Conservation (phyloP, 1,140 invertebrate species). For the Gonatopus flavifemur region DNA sequence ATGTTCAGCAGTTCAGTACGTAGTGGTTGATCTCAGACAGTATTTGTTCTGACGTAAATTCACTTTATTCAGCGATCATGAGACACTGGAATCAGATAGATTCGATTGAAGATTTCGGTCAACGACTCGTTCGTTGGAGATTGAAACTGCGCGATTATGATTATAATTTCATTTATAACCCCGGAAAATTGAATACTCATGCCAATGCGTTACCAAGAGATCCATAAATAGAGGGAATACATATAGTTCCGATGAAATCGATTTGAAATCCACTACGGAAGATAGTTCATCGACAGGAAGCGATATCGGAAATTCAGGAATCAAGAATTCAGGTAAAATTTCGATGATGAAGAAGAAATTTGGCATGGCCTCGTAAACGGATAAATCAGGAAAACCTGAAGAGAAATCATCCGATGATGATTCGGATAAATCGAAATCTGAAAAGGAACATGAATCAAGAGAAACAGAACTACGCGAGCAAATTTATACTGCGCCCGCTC, state of each 20-base stretch:
- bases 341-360: too few relatives aligned
- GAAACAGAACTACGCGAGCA: too few relatives aligned
- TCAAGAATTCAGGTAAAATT: too few relatives aligned
- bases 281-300: constrained; percentile 13
- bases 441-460: too few relatives aligned
- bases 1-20: constrained; percentile 15
- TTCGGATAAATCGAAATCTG: too few relatives aligned
- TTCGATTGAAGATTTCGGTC: constrained; percentile 27
- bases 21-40: constrained; percentile 11
- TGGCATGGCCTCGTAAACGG: too few relatives aligned
- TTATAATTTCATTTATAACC: constrained; percentile 11
- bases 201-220: constrained; percentile 6
- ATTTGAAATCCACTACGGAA: not conserved
- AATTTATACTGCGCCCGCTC: too few relatives aligned
- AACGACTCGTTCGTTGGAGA: constrained; percentile 20
- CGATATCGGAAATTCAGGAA: too few relatives aligned
- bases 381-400: too few relatives aligned
- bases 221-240: constrained; percentile 25
- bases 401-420: too few relatives aligned
- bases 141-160: constrained; percentile 13
- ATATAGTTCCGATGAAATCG: not conserved
- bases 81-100: constrained; percentile 39
- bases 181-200: constrained; percentile 9
- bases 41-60: constrained; percentile 27
- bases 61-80: constrained; percentile 46